These are phyloP conservation scores for Tarsius wallacei DNA, from an alignment of 2,797 vertebrate genomes.

Conservation along the genomic window DNA sequence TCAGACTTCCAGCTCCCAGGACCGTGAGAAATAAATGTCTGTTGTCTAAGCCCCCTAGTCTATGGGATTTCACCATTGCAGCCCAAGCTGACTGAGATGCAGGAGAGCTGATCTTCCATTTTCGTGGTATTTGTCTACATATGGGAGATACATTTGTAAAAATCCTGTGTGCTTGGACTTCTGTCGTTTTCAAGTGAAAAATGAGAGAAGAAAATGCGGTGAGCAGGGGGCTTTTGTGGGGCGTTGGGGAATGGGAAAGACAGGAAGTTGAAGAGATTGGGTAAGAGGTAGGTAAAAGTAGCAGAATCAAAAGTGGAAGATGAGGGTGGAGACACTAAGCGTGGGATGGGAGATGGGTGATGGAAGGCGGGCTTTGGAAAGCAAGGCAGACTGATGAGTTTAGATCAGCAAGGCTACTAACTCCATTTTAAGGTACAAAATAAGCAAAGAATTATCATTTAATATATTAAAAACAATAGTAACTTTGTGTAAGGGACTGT, in stretches of 20 bases:
- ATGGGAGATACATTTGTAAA: neutral
- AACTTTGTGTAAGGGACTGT: neutral
- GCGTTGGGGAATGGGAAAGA: neutral
- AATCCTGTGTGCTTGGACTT: neutral
- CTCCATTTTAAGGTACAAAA: neutral
- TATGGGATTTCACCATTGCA: neutral
- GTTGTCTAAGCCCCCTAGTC: neutral
- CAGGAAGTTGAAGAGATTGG: neutral
- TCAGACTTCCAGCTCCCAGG: neutral
- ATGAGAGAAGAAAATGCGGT: neutral
- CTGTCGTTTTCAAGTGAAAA: conserved; percentile 13
- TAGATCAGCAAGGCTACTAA: neutral
- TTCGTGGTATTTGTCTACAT: neutral
- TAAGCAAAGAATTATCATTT: neutral
- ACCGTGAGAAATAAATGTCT: neutral
- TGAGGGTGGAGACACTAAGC: neutral
- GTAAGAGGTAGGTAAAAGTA: neutral
- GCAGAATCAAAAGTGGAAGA: neutral
- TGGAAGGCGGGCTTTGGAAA: accelerated
- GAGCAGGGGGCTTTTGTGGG: neutral
- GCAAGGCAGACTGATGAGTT: accelerated
- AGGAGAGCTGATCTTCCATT: neutral
- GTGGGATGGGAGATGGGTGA: neutral
- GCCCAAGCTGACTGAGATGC: neutral
- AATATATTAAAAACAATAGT: neutral